Conservation (phyloP, 1,140 invertebrate species). For the Limonius californicus region DNA sequence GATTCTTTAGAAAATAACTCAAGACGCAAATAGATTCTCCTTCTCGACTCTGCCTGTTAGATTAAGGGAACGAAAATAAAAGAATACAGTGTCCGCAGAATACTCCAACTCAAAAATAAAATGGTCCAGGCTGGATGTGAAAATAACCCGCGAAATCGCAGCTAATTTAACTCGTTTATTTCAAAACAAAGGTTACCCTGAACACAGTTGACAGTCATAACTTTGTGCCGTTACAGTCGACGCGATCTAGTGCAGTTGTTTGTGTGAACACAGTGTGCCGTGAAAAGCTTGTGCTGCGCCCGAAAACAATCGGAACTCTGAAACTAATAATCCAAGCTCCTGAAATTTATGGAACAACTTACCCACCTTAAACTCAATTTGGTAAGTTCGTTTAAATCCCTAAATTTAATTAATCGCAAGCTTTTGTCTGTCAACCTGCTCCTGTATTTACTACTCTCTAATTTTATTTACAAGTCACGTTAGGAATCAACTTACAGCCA, state of each 20-base stretch:
- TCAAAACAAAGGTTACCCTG: background rate
- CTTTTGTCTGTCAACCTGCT: background rate
- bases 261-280: constrained; percentile 2
- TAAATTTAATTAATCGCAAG: constrained; percentile 5
- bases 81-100: background rate
- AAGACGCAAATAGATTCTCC: background rate
- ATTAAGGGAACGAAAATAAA: background rate
- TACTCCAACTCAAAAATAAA: background rate
- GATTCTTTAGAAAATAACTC: background rate
- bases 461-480: background rate
- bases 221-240: background rate
- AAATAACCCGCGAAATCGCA: background rate
- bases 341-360: constrained; percentile 10
- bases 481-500: too few species aligned
- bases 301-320: background rate
- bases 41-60: background rate
- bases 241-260: constrained; percentile 4
- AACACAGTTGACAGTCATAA: background rate
- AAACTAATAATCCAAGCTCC: constrained; percentile 6
- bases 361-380: constrained; percentile 14
- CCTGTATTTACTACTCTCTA: background rate
- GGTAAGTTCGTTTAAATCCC: constrained; percentile 9
- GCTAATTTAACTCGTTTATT: background rate
- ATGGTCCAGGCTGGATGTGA: background rate
- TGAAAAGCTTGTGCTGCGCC: background rate